A percentile compares a stretch with the other conserved stretches of the same genome.
Evolutionary conservation across 2,797 vertebrate genomes (phyloP).

Genomic region (Spheniscus humboldti): DNA sequence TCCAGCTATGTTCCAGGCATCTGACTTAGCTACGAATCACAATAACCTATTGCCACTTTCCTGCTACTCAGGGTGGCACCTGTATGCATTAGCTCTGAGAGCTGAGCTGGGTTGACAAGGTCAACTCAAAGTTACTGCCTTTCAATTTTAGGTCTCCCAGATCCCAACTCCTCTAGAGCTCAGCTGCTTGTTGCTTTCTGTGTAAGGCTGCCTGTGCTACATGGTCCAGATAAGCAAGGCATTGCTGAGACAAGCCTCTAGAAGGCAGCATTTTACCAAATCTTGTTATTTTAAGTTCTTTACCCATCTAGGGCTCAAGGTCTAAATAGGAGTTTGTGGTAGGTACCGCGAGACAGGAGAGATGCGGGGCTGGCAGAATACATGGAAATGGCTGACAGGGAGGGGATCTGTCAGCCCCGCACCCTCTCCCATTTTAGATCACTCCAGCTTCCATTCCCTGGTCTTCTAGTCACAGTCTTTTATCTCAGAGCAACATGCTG

Average conservation of each 20-base stretch:
- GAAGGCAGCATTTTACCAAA: background rate
- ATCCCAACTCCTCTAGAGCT: background rate
- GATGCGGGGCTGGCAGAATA: background rate
- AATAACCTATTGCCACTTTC: background rate
- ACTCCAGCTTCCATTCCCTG: background rate
- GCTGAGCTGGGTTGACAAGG: background rate
- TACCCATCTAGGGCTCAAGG: background rate
- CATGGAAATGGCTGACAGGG: background rate
- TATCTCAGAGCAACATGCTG: background rate
- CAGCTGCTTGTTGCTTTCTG: background rate
- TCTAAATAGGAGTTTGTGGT: background rate
- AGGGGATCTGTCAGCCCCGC: background rate
- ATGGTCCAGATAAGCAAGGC: background rate
- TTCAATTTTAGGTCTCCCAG: background rate
- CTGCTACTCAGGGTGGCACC: background rate
- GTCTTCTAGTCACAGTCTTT: background rate
- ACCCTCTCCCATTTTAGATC: background rate
- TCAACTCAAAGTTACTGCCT: background rate
- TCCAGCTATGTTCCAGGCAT: slow-evolving; percentile 8
- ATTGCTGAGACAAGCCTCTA: background rate
- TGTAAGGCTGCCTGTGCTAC: background rate
- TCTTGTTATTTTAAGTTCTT: background rate
- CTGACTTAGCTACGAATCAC: background rate
- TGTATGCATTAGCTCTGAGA: background rate
- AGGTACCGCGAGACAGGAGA: background rate